Percentiles rank a stretch among this genome's conserved stretches.
Evolutionary conservation across 2,888 invertebrate species (phyloP).

Genomic region (Escarpia spicata): DNA sequence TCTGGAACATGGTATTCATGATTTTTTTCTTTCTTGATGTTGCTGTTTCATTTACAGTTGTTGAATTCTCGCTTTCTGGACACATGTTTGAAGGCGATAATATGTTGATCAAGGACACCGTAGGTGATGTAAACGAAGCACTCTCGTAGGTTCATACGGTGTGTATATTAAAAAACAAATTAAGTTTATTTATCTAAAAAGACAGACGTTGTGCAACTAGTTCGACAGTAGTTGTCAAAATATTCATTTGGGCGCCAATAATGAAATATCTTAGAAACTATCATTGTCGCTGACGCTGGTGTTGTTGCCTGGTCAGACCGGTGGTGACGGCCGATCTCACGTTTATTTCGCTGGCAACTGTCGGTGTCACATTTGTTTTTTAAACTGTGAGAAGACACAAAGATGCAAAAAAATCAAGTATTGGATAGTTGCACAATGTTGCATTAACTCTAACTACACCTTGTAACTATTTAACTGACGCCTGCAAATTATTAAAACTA

Average conservation of each 20-base stretch:
- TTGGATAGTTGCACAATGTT: no score
- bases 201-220: not conserved
- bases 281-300: not conserved
- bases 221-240: not conserved
- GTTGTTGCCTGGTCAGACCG: not conserved
- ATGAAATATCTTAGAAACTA: not conserved
- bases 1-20: no score
- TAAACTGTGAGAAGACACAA: no score
- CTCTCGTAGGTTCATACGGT: not conserved
- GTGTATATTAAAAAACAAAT: not conserved
- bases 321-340: not conserved
- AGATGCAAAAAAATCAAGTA: no score
- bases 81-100: not conserved
- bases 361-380: no score
- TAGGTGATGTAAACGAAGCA: not conserved
- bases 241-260: not conserved
- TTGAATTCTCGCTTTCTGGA: not conserved
- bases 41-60: not conserved
- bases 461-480: no score
- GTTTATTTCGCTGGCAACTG: not conserved
- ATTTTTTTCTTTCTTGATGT: no score
- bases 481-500: no score
- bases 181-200: not conserved
- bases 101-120: constrained; percentile 2
- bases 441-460: no score